Base-by-base conservation (phyloP, 2,113 vertebrate genomes). In the Numenius arquata region DNA sequence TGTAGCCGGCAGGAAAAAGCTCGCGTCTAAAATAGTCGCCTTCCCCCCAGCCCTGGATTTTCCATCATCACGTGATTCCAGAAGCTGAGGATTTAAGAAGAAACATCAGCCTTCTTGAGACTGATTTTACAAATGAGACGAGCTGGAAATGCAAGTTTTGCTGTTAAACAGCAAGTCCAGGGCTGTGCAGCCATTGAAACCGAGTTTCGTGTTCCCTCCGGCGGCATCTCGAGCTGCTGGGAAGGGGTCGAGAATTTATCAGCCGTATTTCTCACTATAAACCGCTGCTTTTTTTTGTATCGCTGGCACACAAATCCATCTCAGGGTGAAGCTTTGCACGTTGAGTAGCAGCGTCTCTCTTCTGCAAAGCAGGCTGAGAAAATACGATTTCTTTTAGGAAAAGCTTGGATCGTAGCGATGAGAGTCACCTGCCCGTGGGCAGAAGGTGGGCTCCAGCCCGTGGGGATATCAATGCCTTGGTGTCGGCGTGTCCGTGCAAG, bases 1-100 rank as follows among this genome's bases (percentile, higher is more conserved):
- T 59, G 70, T 74, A 91, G 53, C 81, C 85, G 72, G 74, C 58
- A 85, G 94, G 85, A 91, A 91, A 89, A 94, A 85, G 36, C 85
- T 87, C 17, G 1, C 3, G 9, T 94, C 74, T 78, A 50, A 91
- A 95, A 89, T 71, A 82, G 85, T 71, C 3, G 9, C 85, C 77
- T 89, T 94, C 38, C 48, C 74, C 70, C 38, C 62, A 75, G 77
- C 74, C 90, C 85, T 62, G 73, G 91, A 67, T 92, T 95, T 95
- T 92, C 84, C 52, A 4, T 71, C 55, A 34, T 93, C 50, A 58
- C 41, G 15, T 75, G 88, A 48, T 73, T 74, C 76, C 86, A 87
- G 91, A 55, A 87, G 80, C 86, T 32, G 83, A 89, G 43, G 68
- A 55, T 89, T 95, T 73, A 67, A 34, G 76, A 95, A 77, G 86